These are phyloP conservation scores for Gambusia yucatana DNA, from an alignment of 2,797 vertebrate species.

Conservation along the genomic window DNA sequence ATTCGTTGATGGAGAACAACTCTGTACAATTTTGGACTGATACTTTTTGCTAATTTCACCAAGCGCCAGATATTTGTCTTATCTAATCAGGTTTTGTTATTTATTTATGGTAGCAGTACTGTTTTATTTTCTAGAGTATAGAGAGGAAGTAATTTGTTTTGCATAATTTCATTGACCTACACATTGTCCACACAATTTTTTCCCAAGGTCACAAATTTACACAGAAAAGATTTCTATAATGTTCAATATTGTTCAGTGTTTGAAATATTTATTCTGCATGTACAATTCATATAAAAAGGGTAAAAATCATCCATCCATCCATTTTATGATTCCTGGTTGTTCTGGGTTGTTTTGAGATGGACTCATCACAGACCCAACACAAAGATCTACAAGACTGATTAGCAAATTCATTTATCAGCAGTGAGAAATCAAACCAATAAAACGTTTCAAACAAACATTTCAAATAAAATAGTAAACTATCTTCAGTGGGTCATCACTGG, in stretches of 20 bases:
- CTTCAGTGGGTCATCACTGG: background rate
- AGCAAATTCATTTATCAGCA: background rate
- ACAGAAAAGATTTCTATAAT: too few species aligned
- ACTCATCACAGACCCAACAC: background rate
- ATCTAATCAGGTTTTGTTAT: background rate
- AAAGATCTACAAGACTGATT: background rate
- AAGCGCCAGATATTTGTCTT: background rate
- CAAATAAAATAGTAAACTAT: background rate
- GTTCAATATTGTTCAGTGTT: background rate
- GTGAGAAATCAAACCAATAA: background rate
- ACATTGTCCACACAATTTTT: background rate
- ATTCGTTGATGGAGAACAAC: slow-evolving; percentile 7
- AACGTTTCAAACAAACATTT: background rate
- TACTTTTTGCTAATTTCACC: background rate
- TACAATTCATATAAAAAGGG: background rate
- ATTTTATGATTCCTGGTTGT: background rate
- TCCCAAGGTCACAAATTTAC: background rate
- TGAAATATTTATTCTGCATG: background rate
- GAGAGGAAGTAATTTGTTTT: background rate
- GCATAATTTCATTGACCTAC: background rate
- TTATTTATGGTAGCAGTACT: background rate
- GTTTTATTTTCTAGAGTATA: background rate
- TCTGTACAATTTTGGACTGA: slow-evolving; percentile 6
- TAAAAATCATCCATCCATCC: background rate
- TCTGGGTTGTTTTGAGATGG: background rate